Evolutionary conservation across 35 echinoderm and acorn worm species (phyloP).

Genomic region (Holothuria glaberrima): DNA sequence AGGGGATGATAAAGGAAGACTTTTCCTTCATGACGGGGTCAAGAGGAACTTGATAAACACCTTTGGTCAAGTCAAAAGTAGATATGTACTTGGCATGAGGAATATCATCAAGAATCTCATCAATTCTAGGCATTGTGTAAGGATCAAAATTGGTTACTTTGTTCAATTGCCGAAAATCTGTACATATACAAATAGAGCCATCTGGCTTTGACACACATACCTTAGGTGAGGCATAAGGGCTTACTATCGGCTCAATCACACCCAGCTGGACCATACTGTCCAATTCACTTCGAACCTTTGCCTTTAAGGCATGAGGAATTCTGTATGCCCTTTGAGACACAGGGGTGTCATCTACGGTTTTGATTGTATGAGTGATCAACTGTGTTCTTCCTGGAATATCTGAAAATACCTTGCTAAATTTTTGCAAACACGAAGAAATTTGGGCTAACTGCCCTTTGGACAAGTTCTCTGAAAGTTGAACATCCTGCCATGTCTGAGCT

Average conservation of each 20-base stretch:
- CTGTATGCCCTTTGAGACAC: no score
- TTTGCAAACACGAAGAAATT: no score
- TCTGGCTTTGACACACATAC: neutral
- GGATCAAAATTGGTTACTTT: conserved; percentile 8
- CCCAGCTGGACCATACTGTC: no score
- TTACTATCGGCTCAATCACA: neutral
- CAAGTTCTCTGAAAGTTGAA: no score
- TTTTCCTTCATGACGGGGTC: neutral
- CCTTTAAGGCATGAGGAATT: neutral
- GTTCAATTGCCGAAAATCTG: no score
- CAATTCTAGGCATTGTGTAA: conserved; percentile 22
- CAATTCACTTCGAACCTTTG: neutral
- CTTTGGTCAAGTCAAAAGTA: conserved; percentile 41
- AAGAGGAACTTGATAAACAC: conserved; percentile 35
- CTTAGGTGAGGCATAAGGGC: neutral
- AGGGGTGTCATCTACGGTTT: neutral
- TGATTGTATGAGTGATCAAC: no score
- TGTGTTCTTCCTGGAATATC: no score
- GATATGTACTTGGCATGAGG: neutral
- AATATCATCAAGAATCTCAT: conserved; percentile 48
- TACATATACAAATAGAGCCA: neutral
- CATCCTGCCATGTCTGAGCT: neutral
- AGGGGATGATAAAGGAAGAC: conserved; percentile 19
- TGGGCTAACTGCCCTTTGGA: no score
- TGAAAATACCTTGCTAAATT: no score